Base-by-base conservation (phyloP, 2,888 invertebrate genomes). In the Seladonia tumulorum region DNA sequence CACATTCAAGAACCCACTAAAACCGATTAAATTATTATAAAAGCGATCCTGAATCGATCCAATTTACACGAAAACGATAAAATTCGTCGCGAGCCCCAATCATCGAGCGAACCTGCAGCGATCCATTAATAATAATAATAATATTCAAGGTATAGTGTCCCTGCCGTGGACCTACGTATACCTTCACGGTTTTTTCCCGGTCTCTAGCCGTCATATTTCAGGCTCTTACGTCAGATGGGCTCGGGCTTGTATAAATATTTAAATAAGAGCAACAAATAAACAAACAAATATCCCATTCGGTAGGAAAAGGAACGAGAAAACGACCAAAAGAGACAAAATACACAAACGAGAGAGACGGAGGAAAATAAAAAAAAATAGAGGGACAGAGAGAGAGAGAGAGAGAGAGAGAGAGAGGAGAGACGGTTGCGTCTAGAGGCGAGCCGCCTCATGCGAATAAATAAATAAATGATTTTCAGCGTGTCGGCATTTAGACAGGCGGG, bases 381-480 rank as follows among this genome's bases (percentile, higher is more conserved):
- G 18, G n/a, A 57, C 2, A 35, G 42, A 39, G 57, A 39, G 0
- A 45, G 18, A 18, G 0, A 66, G 5, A 82, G 35, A 25, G 63
- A 22, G 70, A 7, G 12, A 45, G 66, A 70, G 72, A 18, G 49
- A 49, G 18, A 66, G 39, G 22, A 29, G 18, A 66, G 66, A 35
- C 35, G 35, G 66, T 66, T 22, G 66, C 66, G 18, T 66, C 66
- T 35, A 66, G 35, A 63, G 66, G 66, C 29, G 57, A 63, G 60
- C 66, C 66, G 75, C 49, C 29, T 60, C 35, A 63, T 66, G 76
- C 68, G 66, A 84, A 86, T 86, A 84, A 85, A 85, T 80, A 84
- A 86, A 86, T 86, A 86, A 86, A 86, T 86, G 87, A 87, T 87
- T 87, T 85, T 78, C 77, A 82, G 82, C 85, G 79, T 79, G 85